Conservation (phyloP, 2,113 vertebrate genomes). For the Scomber colias region DNA sequence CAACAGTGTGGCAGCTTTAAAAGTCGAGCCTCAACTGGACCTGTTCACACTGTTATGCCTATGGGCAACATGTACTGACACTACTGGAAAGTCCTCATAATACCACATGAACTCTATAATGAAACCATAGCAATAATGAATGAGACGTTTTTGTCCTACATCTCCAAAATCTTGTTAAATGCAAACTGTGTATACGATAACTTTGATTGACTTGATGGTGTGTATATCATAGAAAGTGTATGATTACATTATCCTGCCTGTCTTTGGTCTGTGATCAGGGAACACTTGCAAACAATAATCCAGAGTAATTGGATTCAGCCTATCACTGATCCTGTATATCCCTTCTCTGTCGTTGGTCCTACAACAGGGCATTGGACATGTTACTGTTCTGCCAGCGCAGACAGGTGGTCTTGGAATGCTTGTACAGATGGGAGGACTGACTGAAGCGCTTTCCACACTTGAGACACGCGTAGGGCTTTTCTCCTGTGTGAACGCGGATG, state of each 20-base stretch:
- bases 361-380: constrained; percentile 92
- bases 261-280: constrained; percentile 62
- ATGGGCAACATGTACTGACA: background rate
- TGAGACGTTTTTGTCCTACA: background rate
- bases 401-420: constrained; percentile 98
- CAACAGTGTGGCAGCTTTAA: constrained; percentile 16
- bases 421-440: constrained; percentile 97
- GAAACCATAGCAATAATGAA: background rate
- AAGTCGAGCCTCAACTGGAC: background rate
- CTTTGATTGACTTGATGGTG: background rate
- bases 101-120: background rate
- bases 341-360: background rate
- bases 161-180: background rate
- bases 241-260: constrained; percentile 1
- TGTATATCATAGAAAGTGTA: background rate
- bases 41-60: background rate
- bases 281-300: too few species aligned
- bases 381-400: constrained; percentile 97
- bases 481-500: constrained; percentile 97
- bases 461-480: constrained; percentile 97
- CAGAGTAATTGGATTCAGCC: background rate
- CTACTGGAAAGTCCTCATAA: background rate
- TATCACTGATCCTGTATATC: background rate
- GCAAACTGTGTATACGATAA: background rate
- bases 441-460: constrained; percentile 98